Evolutionary conservation across 2,888 invertebrate species (phyloP).

Genomic region (Gasteruption jaculator): DNA sequence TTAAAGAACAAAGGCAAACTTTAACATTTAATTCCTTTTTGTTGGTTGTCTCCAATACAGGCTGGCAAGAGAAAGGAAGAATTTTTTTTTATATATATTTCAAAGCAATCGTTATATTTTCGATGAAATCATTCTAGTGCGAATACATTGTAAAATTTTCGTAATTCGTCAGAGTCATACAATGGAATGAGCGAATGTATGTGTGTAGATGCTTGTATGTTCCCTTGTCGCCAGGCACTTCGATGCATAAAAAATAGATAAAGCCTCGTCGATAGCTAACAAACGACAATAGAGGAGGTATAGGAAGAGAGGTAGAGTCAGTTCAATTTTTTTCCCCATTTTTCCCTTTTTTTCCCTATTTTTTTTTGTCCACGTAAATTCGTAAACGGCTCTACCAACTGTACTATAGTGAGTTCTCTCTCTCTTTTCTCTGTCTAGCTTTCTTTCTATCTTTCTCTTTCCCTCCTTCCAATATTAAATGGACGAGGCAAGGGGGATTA

Average conservation of each 20-base stretch:
- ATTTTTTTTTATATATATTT: no score
- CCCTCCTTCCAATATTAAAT: constrained; percentile 40
- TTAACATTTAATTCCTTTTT: no score
- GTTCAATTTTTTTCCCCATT: constrained; percentile 34
- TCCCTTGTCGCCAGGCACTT: constrained; percentile 33
- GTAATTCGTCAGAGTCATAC: constrained; percentile 31
- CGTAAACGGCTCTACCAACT: constrained; percentile 39
- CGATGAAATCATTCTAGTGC: no score
- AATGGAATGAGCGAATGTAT: constrained; percentile 23
- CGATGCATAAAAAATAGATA: constrained; percentile 42
- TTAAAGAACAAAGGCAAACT: no score
- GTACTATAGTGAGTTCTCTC: no score
- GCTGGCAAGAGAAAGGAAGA: no score
- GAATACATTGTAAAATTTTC: no score
- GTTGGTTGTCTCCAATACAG: no score
- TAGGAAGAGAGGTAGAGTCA: constrained; percentile 27
- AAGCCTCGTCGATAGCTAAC: constrained; percentile 44
- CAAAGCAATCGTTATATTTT: no score
- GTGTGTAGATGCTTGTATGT: no score
- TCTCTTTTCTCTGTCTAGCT: no score
- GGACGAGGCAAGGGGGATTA: constrained; percentile 43
- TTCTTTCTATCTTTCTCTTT: no score
- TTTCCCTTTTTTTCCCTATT: constrained; percentile 1
- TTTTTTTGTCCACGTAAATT: constrained; percentile 36
- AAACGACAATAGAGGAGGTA: constrained; percentile 42